Conservation (phyloP, 2,113 vertebrate genomes). For the Indicator indicator region DNA sequence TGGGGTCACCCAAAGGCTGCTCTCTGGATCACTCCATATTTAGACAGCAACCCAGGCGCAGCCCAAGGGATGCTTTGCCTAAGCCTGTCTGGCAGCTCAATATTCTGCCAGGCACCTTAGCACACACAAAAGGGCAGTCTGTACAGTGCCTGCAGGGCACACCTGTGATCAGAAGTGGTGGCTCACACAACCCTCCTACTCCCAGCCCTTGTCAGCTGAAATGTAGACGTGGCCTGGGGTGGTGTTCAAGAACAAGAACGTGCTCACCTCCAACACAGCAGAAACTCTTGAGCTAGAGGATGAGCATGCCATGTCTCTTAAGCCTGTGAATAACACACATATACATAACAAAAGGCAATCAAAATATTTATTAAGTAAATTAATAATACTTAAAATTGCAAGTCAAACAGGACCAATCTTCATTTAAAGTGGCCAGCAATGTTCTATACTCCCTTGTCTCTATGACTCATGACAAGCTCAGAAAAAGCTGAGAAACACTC, state of each 20-base stretch:
- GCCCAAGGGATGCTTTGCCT: not conserved
- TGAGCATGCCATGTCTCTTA: not conserved
- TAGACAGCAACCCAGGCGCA: not conserved
- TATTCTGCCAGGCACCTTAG: not conserved
- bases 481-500: not conserved
- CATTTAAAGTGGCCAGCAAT: conserved; percentile 3
- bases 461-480: not conserved
- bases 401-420: not conserved
- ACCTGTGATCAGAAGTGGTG: not conserved
- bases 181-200: not conserved
- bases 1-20: not conserved
- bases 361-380: conserved; percentile 26
- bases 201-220: not conserved
- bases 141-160: not conserved
- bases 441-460: not conserved
- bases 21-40: not conserved
- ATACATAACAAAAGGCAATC: not conserved
- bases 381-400: not conserved
- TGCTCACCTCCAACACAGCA: not conserved
- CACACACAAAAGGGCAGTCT: not conserved
- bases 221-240: not conserved
- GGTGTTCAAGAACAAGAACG: not conserved
- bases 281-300: not conserved
- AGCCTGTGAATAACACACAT: not conserved
- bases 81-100: not conserved